phyloP scores from a whole-genome alignment of 1,140 invertebrate species.

The Ladona fulva region DNA sequence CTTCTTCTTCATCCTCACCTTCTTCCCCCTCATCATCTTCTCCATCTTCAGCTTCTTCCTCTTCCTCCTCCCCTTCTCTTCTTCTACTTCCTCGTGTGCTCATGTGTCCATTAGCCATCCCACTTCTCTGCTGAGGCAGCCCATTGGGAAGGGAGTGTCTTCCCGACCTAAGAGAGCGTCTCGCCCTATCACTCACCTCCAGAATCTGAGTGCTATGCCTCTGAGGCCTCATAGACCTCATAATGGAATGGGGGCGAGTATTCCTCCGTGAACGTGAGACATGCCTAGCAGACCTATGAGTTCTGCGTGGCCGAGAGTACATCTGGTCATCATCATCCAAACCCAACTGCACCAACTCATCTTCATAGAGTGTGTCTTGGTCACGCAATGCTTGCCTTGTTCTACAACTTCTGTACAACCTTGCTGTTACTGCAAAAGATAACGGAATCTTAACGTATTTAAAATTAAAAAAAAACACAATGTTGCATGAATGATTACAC shows the following conservation, averaged over 20 bases:
- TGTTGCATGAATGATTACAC: too few species aligned
- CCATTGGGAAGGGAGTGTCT: neutral
- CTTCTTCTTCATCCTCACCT: slow-evolving; percentile 29
- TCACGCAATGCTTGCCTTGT: neutral
- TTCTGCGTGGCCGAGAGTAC: neutral
- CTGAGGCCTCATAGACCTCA: neutral
- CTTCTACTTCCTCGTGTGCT: neutral
- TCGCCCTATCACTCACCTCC: neutral
- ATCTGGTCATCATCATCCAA: slow-evolving; percentile 1
- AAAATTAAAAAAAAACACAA: too few species aligned
- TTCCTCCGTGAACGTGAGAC: neutral
- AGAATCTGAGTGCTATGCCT: neutral
- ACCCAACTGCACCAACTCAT: neutral
- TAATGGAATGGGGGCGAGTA: neutral
- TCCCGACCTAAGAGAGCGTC: neutral
- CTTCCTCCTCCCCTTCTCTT: neutral
- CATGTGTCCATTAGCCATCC: neutral
- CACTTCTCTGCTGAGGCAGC: neutral
- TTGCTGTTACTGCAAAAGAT: neutral
- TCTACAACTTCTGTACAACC: neutral
- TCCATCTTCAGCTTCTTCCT: slow-evolving; percentile 11
- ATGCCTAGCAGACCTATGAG: neutral
- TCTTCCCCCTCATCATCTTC: slow-evolving; percentile 21
- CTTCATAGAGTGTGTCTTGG: neutral
- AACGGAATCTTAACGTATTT: too few species aligned